A percentile compares a stretch with the other conserved stretches of the same genome.
These are phyloP conservation scores for Apamea crenata DNA, from an alignment of 2,888 invertebrate genomes.

Conservation along the genomic window DNA sequence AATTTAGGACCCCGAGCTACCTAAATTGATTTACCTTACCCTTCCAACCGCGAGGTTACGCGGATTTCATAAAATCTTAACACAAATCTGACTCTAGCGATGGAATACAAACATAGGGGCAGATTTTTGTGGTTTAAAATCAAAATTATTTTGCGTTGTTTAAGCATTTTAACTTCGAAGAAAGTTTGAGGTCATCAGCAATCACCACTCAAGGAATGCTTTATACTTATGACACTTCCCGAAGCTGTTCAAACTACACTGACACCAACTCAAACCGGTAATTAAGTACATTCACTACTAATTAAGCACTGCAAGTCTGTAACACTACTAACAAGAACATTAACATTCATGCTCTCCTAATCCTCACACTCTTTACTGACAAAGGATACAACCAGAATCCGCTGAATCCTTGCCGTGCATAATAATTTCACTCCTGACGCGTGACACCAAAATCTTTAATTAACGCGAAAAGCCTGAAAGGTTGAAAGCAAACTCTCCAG, in stretches of 20 bases:
- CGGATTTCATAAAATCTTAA: slow-evolving; percentile 76
- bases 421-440: neutral
- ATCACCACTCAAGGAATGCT: neutral
- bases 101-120: slow-evolving; percentile 36
- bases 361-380: neutral
- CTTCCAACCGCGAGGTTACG: slow-evolving; percentile 75
- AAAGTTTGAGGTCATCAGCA: neutral
- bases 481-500: slow-evolving; percentile 7
- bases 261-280: neutral
- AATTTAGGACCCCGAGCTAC: slow-evolving; percentile 85
- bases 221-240: neutral
- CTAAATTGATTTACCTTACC: slow-evolving; percentile 88
- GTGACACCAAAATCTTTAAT: slow-evolving; percentile 2
- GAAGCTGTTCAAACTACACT: neutral
- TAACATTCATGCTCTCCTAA: slow-evolving; percentile 4
- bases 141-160: neutral
- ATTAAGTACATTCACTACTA: slow-evolving; percentile 4
- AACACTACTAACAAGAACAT: slow-evolving; percentile 7
- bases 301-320: neutral
- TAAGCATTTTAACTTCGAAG: neutral
- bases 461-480: neutral
- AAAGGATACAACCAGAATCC: slow-evolving; percentile 3
- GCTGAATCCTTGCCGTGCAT: neutral
- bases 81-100: slow-evolving; percentile 66
- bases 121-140: neutral